Conservation (phyloP, 2,113 vertebrate genomes). For the Puntigrus tetrazona region DNA sequence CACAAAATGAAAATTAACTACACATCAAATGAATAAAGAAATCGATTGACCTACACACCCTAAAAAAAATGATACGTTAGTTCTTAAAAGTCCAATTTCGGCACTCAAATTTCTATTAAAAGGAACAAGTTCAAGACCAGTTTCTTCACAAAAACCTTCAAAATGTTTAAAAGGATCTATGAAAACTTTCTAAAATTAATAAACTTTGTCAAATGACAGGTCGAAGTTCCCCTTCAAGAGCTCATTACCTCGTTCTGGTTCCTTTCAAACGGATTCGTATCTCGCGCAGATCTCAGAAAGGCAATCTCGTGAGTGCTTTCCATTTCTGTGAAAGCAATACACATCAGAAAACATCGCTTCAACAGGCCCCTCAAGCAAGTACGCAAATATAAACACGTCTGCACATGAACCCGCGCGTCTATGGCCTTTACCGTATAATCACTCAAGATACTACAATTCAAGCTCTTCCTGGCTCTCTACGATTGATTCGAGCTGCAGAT, state of each 20-base stretch:
- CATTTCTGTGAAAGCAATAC: background rate
- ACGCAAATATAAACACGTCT: background rate
- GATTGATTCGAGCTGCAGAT: conserved; percentile 4
- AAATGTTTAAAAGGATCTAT: background rate
- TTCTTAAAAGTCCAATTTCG: background rate
- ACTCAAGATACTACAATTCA: background rate
- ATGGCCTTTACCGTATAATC: background rate
- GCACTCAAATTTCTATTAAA: background rate
- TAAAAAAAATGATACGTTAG: background rate
- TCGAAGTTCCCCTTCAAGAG: background rate
- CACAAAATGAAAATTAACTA: no score
- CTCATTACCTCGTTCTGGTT: background rate
- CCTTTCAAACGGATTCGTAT: background rate
- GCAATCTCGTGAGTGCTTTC: background rate
- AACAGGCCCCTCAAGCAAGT: background rate
- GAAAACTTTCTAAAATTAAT: background rate
- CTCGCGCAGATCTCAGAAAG: background rate
- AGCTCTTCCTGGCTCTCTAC: background rate
- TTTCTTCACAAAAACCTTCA: background rate
- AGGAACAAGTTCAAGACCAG: background rate
- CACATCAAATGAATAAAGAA: background rate
- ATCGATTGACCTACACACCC: background rate
- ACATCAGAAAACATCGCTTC: background rate
- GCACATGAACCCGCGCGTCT: background rate
- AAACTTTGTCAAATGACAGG: background rate